Evolutionary conservation across 2,113 vertebrate genomes (phyloP).

Genomic region (Glaucomys volans): DNA sequence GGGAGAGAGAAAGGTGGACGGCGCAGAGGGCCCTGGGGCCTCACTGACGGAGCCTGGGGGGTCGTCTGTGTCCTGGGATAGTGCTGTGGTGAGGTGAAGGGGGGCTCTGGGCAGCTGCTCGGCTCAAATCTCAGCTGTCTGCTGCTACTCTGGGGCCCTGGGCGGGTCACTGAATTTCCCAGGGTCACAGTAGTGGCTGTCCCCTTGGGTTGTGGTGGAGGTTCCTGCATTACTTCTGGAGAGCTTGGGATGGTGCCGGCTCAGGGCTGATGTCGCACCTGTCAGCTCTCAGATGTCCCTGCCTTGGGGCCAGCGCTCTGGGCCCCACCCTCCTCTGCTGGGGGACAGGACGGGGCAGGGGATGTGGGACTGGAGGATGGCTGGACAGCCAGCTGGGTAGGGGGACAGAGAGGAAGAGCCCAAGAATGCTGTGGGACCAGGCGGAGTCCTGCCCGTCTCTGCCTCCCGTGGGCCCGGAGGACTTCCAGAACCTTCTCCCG

Average conservation of each 20-base stretch:
- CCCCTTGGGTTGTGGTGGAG: too few species aligned
- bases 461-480: not conserved
- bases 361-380: not conserved
- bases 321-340: not conserved
- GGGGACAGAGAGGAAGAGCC: not conserved
- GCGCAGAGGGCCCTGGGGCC: not conserved
- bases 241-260: not conserved
- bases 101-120: not conserved
- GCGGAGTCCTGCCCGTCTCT: too few species aligned
- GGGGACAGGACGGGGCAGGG: not conserved
- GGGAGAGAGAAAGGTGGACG: not conserved
- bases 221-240: not conserved
- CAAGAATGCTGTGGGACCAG: not conserved
- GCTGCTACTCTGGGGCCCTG: not conserved
- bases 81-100: too few species aligned
- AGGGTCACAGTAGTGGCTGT: not conserved
- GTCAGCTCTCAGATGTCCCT: not conserved
- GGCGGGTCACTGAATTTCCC: not conserved
- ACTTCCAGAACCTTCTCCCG: not conserved
- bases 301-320: not conserved
- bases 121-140: not conserved
- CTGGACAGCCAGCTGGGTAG: not conserved
- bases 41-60: not conserved
- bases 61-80: not conserved
- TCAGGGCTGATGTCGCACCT: accelerated